These are phyloP conservation scores for Stictonetta naevosa DNA, from an alignment of 2,113 vertebrate species.

Conservation along the genomic window DNA sequence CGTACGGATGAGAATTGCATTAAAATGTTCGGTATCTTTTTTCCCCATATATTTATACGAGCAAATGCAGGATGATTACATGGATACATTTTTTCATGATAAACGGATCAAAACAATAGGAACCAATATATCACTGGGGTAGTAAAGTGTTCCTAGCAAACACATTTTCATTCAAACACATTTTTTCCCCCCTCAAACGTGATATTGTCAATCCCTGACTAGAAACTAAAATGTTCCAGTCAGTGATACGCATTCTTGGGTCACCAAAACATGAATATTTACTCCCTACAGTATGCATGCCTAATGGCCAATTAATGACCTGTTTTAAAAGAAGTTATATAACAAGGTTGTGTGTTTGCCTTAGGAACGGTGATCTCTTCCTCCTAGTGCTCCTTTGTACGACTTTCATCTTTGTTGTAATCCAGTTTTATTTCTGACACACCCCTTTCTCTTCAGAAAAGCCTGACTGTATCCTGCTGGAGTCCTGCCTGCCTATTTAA, in stretches of 20 bases:
- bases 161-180: not conserved
- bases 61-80: conserved; percentile 79
- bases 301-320: conserved; percentile 7
- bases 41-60: conserved; percentile 82
- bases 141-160: conserved; percentile 77
- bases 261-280: conserved; percentile 1
- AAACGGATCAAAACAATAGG: conserved; percentile 79
- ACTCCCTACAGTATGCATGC: not conserved
- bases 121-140: conserved; percentile 68
- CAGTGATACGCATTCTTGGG: not conserved
- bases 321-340: conserved; percentile 1
- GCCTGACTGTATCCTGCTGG: not conserved
- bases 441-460: not conserved
- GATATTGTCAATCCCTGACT: not conserved
- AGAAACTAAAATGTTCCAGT: not conserved
- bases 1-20: conserved; percentile 78
- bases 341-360: conserved; percentile 10
- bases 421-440: not conserved
- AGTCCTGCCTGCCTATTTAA: not conserved
- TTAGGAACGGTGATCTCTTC: not conserved
- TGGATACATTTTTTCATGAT: conserved; percentile 54
- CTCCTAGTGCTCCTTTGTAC: not conserved
- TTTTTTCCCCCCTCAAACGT: not conserved
- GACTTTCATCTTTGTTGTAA: not conserved
- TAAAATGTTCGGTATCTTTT: conserved; percentile 80